Evolutionary conservation across 1,140 invertebrate genomes (phyloP).

Genomic region (Eupristina koningsbergeri): DNA sequence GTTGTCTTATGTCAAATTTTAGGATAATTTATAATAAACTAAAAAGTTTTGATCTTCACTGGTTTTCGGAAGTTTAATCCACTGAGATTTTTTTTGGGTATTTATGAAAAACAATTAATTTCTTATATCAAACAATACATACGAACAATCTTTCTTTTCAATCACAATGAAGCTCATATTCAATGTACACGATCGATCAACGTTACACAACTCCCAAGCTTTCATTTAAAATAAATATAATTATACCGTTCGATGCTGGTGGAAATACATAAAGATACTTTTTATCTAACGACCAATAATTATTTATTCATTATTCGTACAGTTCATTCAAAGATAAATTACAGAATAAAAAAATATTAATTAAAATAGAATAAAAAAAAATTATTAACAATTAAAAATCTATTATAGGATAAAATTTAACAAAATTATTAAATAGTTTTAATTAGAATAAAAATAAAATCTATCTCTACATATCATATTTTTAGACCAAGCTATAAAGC

Average conservation of each 20-base stretch:
- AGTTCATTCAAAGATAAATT: too few species aligned
- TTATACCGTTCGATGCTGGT: neutral
- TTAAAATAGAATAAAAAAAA: too few species aligned
- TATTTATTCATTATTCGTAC: too few species aligned
- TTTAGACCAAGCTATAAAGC: too few species aligned
- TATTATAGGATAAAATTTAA: too few species aligned
- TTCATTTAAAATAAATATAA: slow-evolving; percentile 1
- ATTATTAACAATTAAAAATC: too few species aligned
- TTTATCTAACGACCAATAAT: too few species aligned
- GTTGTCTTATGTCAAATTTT: slow-evolving; percentile 49
- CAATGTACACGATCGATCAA: slow-evolving; percentile 21
- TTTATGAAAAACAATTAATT: slow-evolving; percentile 41
- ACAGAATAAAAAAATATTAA: too few species aligned
- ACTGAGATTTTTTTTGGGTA: slow-evolving; percentile 28
- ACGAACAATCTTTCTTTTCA: slow-evolving; percentile 39
- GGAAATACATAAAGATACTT: too few species aligned
- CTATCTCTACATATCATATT: too few species aligned
- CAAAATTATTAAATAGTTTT: too few species aligned
- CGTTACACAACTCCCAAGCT: neutral
- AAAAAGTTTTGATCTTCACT: neutral
- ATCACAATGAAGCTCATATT: slow-evolving; percentile 40
- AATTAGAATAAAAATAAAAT: too few species aligned
- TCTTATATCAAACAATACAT: slow-evolving; percentile 14
- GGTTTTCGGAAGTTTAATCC: slow-evolving; percentile 43
- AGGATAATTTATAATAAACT: slow-evolving; percentile 5